These are phyloP conservation scores for Neuroterus valhalla DNA, from an alignment of 1,140 invertebrate species.

Conservation along the genomic window DNA sequence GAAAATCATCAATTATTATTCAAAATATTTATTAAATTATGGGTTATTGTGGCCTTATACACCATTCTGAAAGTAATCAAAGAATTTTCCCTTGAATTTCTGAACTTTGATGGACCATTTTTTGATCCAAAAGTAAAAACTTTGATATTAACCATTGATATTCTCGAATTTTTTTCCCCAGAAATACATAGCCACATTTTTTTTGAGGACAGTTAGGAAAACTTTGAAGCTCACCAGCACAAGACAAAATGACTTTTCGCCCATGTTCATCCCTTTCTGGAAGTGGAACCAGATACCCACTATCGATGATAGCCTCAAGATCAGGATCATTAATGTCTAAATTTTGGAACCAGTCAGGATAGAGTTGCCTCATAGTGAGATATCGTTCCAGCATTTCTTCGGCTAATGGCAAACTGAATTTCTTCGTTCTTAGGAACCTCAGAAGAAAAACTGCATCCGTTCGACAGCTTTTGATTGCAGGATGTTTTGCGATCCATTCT, in stretches of 20 bases:
- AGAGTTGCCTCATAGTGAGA: constrained; percentile 85
- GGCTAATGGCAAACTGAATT: constrained; percentile 88
- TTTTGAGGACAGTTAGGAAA: background rate
- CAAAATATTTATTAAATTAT: background rate
- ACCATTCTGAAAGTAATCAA: no score
- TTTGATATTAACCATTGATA: background rate
- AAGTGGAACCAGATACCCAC: constrained; percentile 87
- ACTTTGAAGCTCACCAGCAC: constrained; percentile 76
- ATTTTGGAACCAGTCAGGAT: constrained; percentile 89
- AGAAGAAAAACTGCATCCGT: constrained; percentile 87
- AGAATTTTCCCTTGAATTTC: no score
- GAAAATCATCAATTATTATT: constrained; percentile 33
- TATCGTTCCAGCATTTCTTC: constrained; percentile 91
- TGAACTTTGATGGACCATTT: no score
- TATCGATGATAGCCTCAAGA: constrained; percentile 85
- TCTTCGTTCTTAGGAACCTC: constrained; percentile 89
- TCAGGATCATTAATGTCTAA: constrained; percentile 83
- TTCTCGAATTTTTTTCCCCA: no score
- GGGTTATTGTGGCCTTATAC: background rate
- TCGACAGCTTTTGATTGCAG: constrained; percentile 83
- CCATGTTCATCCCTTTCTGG: constrained; percentile 84
- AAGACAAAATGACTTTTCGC: constrained; percentile 84
- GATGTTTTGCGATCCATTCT: constrained; percentile 86
- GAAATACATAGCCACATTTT: no score
- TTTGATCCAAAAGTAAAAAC: background rate